Evolutionary conservation across 2,888 invertebrate species (phyloP), one percentile per base, ranked within the genome.

Genomic region (Rotaria socialis): DNA sequence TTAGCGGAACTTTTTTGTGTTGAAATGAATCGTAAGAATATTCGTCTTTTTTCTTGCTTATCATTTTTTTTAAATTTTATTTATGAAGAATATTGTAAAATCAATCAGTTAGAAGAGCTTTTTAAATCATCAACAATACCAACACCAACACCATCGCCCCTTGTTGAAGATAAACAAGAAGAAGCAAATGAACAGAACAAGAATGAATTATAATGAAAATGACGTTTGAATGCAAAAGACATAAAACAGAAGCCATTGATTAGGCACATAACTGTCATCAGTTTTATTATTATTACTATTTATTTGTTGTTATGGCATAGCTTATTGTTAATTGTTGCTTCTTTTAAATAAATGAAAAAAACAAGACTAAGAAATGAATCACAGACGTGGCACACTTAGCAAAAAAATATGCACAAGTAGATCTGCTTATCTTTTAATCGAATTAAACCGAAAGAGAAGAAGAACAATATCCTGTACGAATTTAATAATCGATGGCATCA

Each of bases 201-300:
- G 47, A 80, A 24, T 24, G 43, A 80, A n/a, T 47, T 80, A 47
- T 80, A 24, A 47, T 47, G 8, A 47, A 35, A 47, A 1, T 47
- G 47, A n/a, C 7, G 47, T 80, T n/a, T 19, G 35, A 80, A 74
- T 67, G 43, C 14, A 60, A 27, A 56, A 56, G 56, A 56, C 56
- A 56, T 8, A 56, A 56, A 24, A 56, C 2, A 24, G 24, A 67
- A 35, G 35, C 67, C 35, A 35, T 67, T 67, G 67, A 67, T 80
- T 80, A 80, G 43, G 80, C 80, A 47, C 47, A 80, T 80, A 47
- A n/a, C n/a, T 47, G 24, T 80, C 47, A 80, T 80, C n/a, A 24
- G 19, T 80, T 80, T 67, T 27, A 58, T 80, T 80, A 47, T 80
- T 80, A 10, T 80, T 80, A 80, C 19, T 80, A 47, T 80, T 47